A percentile compares a stretch with the other conserved stretches of the same genome.
Evolutionary conservation across 2,888 invertebrate genomes (phyloP).

Genomic region (Lacanobia wlatinum): DNA sequence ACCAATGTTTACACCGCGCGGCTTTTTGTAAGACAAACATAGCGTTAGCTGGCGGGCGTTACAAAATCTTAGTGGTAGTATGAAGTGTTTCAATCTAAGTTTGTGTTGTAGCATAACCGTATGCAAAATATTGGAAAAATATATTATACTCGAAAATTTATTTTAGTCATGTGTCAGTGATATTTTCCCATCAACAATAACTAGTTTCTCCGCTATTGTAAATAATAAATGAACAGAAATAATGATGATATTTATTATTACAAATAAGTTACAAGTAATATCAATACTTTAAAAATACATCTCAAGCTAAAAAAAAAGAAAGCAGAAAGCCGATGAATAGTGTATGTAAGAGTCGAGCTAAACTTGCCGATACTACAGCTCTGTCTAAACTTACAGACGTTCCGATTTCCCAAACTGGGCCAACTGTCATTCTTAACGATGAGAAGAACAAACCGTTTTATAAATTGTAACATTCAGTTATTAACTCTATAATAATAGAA

Average conservation of each 20-base stretch:
- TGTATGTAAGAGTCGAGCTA: conserved; percentile 19
- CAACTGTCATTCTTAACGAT: not conserved
- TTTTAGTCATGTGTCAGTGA: too few relatives aligned
- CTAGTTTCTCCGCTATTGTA: too few relatives aligned
- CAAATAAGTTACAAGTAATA: too few relatives aligned
- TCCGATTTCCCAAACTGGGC: conserved; percentile 21
- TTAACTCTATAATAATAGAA: too few relatives aligned
- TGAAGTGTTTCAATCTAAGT: not conserved
- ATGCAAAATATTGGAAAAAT: not conserved
- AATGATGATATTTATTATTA: too few relatives aligned
- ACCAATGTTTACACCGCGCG: conserved; percentile 72
- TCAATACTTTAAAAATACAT: not conserved
- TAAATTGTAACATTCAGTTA: not conserved
- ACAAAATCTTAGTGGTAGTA: not conserved
- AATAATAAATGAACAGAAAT: too few relatives aligned
- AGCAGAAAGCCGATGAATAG: conserved; percentile 21
- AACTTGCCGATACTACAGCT: conserved; percentile 10
- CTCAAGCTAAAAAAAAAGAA: not conserved
- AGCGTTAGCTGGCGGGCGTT: not conserved
- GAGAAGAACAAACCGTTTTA: not conserved
- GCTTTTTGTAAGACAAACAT: conserved; percentile 78
- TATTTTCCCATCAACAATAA: too few relatives aligned
- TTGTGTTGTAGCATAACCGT: not conserved
- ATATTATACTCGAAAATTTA: too few relatives aligned
- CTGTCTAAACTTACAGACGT: conserved; percentile 19